A percentile compares a stretch with the other conserved stretches of the same genome.
Conservation (phyloP, 2,888 invertebrate genomes). For the Lacanobia wlatinum region DNA sequence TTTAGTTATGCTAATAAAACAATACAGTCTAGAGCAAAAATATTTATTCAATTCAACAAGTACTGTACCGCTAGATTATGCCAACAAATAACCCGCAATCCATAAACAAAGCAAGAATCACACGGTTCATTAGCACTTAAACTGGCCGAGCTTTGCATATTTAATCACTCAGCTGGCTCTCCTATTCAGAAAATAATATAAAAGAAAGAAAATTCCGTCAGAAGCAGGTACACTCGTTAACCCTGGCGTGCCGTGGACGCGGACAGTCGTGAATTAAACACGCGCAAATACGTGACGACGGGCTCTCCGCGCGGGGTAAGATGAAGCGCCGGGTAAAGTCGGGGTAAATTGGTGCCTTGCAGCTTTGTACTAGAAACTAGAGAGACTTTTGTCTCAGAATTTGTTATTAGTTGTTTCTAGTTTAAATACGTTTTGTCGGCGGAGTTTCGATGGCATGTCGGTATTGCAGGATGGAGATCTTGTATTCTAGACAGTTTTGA, state of each 20-base stretch:
- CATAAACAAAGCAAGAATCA: slow-evolving; percentile 49
- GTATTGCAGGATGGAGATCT: not conserved
- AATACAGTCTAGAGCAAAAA: slow-evolving; percentile 27
- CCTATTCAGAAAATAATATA: slow-evolving; percentile 62
- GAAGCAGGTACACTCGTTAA: slow-evolving; percentile 70
- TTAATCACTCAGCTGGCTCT: slow-evolving; percentile 58
- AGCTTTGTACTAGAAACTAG: slow-evolving; percentile 23
- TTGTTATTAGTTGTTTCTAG: slow-evolving; percentile 28
- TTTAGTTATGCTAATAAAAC: slow-evolving; percentile 34
- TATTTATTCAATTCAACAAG: slow-evolving; percentile 34
- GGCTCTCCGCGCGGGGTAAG: slow-evolving; percentile 40
- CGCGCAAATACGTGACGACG: slow-evolving; percentile 70
- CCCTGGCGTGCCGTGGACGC: slow-evolving; percentile 58
- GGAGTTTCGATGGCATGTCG: not conserved
- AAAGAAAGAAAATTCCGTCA: slow-evolving; percentile 61
- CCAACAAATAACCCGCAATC: slow-evolving; percentile 40
- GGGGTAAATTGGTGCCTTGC: slow-evolving; percentile 37
- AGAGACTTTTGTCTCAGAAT: slow-evolving; percentile 34
- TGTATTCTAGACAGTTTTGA: not conserved
- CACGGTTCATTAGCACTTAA: slow-evolving; percentile 63
- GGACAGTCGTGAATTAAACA: slow-evolving; percentile 74
- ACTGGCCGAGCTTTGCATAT: slow-evolving; percentile 58
- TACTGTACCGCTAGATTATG: slow-evolving; percentile 23
- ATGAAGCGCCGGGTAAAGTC: slow-evolving; percentile 45
- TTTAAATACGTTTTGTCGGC: slow-evolving; percentile 5